These are phyloP conservation scores for Enteromius trimaculatus DNA, from an alignment of 2,797 vertebrate species.

Conservation along the genomic window DNA sequence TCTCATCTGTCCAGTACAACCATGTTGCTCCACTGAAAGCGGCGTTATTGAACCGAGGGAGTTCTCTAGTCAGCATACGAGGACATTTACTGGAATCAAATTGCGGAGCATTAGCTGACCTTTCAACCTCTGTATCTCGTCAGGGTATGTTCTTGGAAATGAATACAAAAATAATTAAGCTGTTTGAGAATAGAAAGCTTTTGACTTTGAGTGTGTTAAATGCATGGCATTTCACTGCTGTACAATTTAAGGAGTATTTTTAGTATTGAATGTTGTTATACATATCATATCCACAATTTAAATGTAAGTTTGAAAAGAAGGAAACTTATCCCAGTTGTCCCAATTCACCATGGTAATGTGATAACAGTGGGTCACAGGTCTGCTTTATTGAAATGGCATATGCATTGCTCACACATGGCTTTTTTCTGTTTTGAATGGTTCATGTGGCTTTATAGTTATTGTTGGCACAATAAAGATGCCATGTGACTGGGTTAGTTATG, in stretches of 20 bases:
- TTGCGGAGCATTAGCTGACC: slow-evolving; percentile 77
- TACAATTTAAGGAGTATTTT: neutral
- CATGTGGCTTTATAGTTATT: neutral
- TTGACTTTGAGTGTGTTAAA: neutral
- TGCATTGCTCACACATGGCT: neutral
- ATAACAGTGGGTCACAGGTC: neutral
- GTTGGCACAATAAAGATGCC: neutral
- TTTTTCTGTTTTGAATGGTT: neutral
- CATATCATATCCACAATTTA: neutral
- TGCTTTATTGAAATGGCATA: neutral
- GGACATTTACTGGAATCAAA: slow-evolving; percentile 80
- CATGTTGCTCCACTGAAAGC: slow-evolving; percentile 85
- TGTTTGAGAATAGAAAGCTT: neutral
- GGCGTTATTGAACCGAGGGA: slow-evolving; percentile 79
- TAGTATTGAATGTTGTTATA: neutral
- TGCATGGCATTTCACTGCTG: neutral
- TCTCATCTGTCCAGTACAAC: slow-evolving; percentile 89
- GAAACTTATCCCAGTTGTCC: neutral
- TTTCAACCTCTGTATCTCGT: slow-evolving; percentile 80
- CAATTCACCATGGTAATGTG: neutral
- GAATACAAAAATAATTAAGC: neutral
- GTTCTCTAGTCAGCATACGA: slow-evolving; percentile 78
- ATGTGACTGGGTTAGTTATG: neutral
- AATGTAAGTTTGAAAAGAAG: neutral
- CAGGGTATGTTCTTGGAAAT: slow-evolving; percentile 73